Conservation (phyloP, 2,888 invertebrate species). For the Escarpia spicata region DNA sequence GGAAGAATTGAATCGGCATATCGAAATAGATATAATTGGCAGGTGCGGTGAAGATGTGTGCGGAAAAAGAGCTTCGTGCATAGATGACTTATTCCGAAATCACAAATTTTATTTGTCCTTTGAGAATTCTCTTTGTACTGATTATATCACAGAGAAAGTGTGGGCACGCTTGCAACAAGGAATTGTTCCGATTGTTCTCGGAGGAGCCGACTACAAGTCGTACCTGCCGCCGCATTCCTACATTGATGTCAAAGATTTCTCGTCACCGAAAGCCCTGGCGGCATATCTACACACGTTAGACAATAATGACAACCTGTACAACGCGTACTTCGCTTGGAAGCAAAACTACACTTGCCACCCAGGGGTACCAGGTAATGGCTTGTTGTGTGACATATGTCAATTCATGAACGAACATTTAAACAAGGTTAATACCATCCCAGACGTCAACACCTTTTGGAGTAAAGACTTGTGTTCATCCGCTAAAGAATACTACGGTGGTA, state of each 20-base stretch:
- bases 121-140: slow-evolving; percentile 56
- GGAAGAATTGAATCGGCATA: slow-evolving; percentile 34
- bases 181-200: not conserved
- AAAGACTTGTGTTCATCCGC: not conserved
- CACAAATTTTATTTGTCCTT: slow-evolving; percentile 57
- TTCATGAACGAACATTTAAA: not conserved
- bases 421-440: not conserved
- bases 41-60: slow-evolving; percentile 35
- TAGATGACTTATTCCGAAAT: slow-evolving; percentile 32
- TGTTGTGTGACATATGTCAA: not conserved
- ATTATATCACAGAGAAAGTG: slow-evolving; percentile 58
- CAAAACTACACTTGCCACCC: not conserved
- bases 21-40: slow-evolving; percentile 44
- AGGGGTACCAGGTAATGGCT: not conserved
- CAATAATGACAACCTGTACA: not conserved
- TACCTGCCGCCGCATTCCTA: not conserved
- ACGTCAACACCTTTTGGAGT: not conserved
- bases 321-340: not conserved
- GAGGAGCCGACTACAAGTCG: not conserved
- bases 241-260: not conserved
- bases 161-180: slow-evolving; percentile 20
- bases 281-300: not conserved
- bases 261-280: not conserved
- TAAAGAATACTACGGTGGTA: not conserved
- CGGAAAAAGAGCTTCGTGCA: not conserved